Percentiles rank a stretch among this genome's conserved stretches.
Conservation (phyloP, 2,888 invertebrate genomes). For the Carpatolechia fugitivella region DNA sequence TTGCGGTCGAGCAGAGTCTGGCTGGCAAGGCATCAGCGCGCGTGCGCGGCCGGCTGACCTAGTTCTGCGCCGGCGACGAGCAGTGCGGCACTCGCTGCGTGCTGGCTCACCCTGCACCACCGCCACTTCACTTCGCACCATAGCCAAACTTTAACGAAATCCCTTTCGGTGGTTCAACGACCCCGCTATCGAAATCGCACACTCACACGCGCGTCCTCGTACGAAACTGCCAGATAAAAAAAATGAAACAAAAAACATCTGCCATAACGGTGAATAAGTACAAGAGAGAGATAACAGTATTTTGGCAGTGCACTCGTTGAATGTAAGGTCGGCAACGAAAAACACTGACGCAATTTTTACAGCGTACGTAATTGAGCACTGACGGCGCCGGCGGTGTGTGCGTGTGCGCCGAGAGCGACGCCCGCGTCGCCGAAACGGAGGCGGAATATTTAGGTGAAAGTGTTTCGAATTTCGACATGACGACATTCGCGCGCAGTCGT, state of each 20-base stretch:
- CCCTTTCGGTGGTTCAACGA: slow-evolving; percentile 73
- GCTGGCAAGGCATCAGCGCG: slow-evolving; percentile 40
- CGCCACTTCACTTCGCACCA: slow-evolving; percentile 47
- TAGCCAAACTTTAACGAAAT: slow-evolving; percentile 61
- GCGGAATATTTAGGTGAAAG: slow-evolving; percentile 80
- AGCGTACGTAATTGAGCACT: slow-evolving; percentile 75
- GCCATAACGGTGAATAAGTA: slow-evolving; percentile 67
- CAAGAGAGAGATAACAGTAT: slow-evolving; percentile 76
- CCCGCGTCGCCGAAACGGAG: slow-evolving; percentile 78
- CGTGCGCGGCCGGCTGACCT: slow-evolving; percentile 68
- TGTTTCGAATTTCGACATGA: slow-evolving; percentile 80
- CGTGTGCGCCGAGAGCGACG: slow-evolving; percentile 71
- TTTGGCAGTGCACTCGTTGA: slow-evolving; percentile 62
- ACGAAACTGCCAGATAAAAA: slow-evolving; percentile 63
- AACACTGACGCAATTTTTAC: slow-evolving; percentile 79
- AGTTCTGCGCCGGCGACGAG: slow-evolving; percentile 60
- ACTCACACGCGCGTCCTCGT: slow-evolving; percentile 67
- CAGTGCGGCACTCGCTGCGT: slow-evolving; percentile 40
- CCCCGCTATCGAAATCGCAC: slow-evolving; percentile 78
- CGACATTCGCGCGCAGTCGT: slow-evolving; percentile 79
- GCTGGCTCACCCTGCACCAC: slow-evolving; percentile 44
- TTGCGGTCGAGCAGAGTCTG: not conserved
- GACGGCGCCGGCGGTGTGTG: slow-evolving; percentile 73
- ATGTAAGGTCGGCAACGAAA: slow-evolving; percentile 75
- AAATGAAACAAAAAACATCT: slow-evolving; percentile 67